Conservation (phyloP, 2,113 vertebrate genomes). For the Sakesphorus luctuosus region DNA sequence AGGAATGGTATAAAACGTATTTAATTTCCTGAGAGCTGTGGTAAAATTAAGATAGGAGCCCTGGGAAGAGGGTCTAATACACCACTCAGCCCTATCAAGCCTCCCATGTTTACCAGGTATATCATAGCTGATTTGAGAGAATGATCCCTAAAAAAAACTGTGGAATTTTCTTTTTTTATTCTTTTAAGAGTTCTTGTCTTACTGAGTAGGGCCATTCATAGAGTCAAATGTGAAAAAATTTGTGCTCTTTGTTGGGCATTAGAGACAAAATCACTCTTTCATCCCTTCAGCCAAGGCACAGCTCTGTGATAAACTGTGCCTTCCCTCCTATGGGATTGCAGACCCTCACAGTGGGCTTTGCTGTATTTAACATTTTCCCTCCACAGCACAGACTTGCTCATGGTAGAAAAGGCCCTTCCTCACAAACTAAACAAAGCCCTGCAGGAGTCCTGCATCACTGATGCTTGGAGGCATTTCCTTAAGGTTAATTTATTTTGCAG, state of each 20-base stretch:
- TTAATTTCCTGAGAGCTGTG: conserved; percentile 48
- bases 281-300: not conserved
- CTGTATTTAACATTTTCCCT: not conserved
- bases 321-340: not conserved
- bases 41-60: conserved; percentile 17
- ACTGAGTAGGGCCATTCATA: not conserved
- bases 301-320: not conserved
- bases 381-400: not conserved
- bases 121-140: not conserved
- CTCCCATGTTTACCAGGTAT: not conserved
- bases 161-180: not conserved
- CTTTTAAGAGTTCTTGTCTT: not conserved
- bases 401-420: not conserved
- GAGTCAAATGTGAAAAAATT: not conserved
- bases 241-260: not conserved
- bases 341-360: not conserved
- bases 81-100: not conserved
- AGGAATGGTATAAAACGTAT: not conserved
- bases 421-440: not conserved
- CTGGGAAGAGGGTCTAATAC: not conserved
- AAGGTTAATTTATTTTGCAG: not conserved
- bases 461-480: not conserved
- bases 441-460: not conserved
- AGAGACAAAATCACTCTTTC: not conserved
- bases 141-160: not conserved